These are phyloP conservation scores for Montipora efflorescens DNA, from an alignment of 64 coral and sea anemone genomes.

Conservation along the genomic window DNA sequence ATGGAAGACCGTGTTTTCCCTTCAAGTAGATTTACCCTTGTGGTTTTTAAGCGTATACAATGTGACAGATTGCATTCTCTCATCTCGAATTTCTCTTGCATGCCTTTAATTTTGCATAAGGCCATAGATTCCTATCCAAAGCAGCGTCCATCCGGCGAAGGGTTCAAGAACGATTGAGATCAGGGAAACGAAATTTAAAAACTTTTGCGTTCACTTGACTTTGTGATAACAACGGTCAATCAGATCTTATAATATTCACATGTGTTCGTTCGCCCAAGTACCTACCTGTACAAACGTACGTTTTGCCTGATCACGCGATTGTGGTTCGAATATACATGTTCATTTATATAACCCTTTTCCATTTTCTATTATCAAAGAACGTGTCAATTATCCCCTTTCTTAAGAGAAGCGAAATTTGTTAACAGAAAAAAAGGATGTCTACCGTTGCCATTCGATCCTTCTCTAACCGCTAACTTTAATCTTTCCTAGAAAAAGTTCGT, in stretches of 20 bases:
- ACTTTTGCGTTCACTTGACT: not conserved
- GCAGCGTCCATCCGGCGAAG: not conserved
- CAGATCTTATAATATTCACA: not conserved
- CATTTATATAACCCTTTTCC: not conserved
- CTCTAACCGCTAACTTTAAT: slow-evolving; percentile 10
- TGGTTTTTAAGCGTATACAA: not conserved
- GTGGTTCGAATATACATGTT: not conserved
- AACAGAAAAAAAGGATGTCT: too few relatives aligned
- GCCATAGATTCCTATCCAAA: slow-evolving; percentile 20
- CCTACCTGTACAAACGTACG: not conserved
- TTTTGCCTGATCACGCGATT: slow-evolving; percentile 15
- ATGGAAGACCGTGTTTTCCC: not conserved
- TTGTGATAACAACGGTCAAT: not conserved
- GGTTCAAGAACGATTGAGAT: not conserved
- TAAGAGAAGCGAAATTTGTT: not conserved
- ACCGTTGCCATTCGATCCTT: not conserved
- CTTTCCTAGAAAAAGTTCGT: not conserved
- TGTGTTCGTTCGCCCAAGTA: not conserved
- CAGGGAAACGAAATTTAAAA: not conserved
- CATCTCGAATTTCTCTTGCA: too few relatives aligned
- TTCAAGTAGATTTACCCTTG: not conserved
- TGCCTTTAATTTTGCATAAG: not conserved
- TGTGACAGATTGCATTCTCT: not conserved
- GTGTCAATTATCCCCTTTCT: slow-evolving; percentile 21
- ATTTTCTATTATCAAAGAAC: not conserved